phyloP scores from a whole-genome alignment of 2,797 vertebrate species.

The Sciurus vulgaris region DNA sequence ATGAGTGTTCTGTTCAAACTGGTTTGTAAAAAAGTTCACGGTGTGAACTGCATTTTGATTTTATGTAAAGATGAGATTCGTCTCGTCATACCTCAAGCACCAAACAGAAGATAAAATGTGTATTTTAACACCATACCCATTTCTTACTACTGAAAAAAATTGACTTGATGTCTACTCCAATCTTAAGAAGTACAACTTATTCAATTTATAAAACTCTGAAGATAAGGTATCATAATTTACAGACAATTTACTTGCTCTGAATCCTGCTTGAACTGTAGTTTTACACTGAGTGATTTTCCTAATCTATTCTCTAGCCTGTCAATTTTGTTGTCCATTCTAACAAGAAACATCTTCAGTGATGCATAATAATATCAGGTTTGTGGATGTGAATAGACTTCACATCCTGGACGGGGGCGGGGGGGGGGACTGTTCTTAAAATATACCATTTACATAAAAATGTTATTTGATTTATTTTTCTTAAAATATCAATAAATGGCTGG shows the following conservation, averaged over 20 bases:
- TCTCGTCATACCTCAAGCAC: slow-evolving; percentile 46
- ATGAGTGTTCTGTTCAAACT: slow-evolving; percentile 73
- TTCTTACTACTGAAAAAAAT: slow-evolving; percentile 61
- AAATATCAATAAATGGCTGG: neutral
- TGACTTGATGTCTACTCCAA: slow-evolving; percentile 73
- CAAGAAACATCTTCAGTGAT: slow-evolving; percentile 60
- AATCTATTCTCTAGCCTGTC: slow-evolving; percentile 71
- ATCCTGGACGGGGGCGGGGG: neutral
- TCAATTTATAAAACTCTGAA: slow-evolving; percentile 80
- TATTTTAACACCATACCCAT: slow-evolving; percentile 63
- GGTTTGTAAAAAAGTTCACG: slow-evolving; percentile 69
- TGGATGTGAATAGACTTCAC: slow-evolving; percentile 20
- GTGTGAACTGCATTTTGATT: slow-evolving; percentile 71
- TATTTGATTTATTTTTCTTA: slow-evolving; percentile 7
- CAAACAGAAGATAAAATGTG: slow-evolving; percentile 66
- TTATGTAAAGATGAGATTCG: slow-evolving; percentile 70
- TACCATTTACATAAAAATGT: neutral
- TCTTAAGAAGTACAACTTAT: slow-evolving; percentile 78
- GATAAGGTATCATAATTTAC: slow-evolving; percentile 74
- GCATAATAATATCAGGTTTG: slow-evolving; percentile 68
- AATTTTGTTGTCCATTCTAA: slow-evolving; percentile 77
- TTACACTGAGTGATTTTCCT: slow-evolving; percentile 75
- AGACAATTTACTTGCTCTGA: slow-evolving; percentile 73
- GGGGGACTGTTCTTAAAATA: neutral
- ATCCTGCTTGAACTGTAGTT: slow-evolving; percentile 66